Evolutionary conservation across 1,140 invertebrate genomes (phyloP), one percentile per base, ranked within the genome.

Genomic region (Drosophila sulfurigaster): DNA sequence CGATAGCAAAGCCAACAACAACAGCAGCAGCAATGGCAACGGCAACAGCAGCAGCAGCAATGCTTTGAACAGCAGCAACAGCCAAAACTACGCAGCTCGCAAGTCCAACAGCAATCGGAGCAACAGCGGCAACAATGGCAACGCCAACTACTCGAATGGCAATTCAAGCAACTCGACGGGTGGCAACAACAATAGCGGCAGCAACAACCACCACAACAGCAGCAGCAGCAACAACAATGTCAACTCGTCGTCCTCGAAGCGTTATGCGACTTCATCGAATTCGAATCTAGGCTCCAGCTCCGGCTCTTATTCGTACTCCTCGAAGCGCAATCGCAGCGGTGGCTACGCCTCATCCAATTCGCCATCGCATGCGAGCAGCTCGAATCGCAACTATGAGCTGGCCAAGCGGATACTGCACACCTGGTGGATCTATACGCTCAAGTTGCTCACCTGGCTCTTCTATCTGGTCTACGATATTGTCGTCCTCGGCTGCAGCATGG

Each of bases 391-490:
- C 57, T 91, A 92, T 63, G 91, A 92, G 73, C 57, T 92, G 66
- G 78, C 91, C 6, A 79, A 92, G 56, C 88, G 91, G 3, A 91
- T 92, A 52, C 15, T 91, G 11, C 75, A 80, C 32, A 82, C 87
- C 10, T 96, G 96, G 96, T 95, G 95, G 87, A 95, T 95, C 79
- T 94, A 95, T 15, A 94, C 94, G 20, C 93, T 95, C 62, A 95
- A 95, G 73, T 93, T 96, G 65, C 86, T 96, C 63, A 93, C 95
- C 57, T 97, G 96, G 96, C 94, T 97, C 48, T 93, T 96, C 49
- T 95, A 96, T 93, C 92, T 97, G 58, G 94, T 97, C 5, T 96
- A 95, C 64, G 96, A 97, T 91, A 96, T 97, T 69, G 94, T 95
- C 59, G 95, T 95, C 52, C 95, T 97, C 93, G 96, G 96, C 82